These are phyloP conservation scores for Dolomedes plantarius DNA, from an alignment of 2,888 invertebrate species.

Conservation along the genomic window DNA sequence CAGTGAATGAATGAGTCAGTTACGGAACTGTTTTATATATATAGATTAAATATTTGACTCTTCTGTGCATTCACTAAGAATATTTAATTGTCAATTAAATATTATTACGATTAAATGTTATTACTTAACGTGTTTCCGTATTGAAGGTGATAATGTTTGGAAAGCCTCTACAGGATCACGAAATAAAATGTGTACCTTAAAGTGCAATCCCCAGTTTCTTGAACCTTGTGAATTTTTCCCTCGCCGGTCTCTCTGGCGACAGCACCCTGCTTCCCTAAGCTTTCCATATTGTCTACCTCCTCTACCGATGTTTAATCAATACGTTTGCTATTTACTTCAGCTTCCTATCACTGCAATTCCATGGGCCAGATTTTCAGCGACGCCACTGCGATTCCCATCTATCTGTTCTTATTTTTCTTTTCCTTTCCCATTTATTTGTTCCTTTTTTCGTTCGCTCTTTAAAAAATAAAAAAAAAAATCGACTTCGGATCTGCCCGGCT, in stretches of 20 bases:
- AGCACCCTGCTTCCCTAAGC: slow-evolving; percentile 36
- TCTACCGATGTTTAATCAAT: slow-evolving; percentile 69
- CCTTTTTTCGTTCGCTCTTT: slow-evolving; percentile 32
- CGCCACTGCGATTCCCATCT: slow-evolving; percentile 55
- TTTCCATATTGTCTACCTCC: slow-evolving; percentile 63
- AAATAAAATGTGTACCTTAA: too few relatives aligned
- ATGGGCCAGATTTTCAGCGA: slow-evolving; percentile 54
- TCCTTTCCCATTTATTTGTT: slow-evolving; percentile 18
- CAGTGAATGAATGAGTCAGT: too few relatives aligned
- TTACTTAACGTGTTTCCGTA: too few relatives aligned
- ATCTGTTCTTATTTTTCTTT: slow-evolving; percentile 26
- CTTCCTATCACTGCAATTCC: slow-evolving; percentile 57
- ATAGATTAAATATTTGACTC: too few relatives aligned
- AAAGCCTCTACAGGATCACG: too few relatives aligned
- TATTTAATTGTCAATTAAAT: too few relatives aligned
- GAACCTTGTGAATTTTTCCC: background rate
- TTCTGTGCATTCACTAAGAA: too few relatives aligned
- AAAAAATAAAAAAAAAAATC: slow-evolving; percentile 64
- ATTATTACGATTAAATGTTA: too few relatives aligned
- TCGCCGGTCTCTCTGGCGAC: slow-evolving; percentile 39
- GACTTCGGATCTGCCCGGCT: slow-evolving; percentile 49
- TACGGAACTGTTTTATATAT: too few relatives aligned
- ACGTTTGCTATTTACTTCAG: slow-evolving; percentile 65
- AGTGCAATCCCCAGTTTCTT: too few relatives aligned
- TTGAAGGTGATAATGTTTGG: too few relatives aligned